Conservation (phyloP, 2,888 invertebrate species). For the Yponomeuta evonymella region DNA sequence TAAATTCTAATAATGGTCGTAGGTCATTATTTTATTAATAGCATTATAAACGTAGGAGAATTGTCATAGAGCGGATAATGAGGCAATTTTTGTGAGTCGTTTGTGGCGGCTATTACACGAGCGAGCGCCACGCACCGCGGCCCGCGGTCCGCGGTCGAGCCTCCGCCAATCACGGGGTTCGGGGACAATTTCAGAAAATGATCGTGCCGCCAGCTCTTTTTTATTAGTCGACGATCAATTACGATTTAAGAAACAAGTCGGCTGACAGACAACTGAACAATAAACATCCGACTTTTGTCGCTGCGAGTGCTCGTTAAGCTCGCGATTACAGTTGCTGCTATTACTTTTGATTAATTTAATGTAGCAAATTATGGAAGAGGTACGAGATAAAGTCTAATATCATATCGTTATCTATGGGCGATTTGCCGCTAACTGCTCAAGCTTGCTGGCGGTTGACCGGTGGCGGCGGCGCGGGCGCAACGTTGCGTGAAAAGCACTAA, state of each 20-base stretch:
- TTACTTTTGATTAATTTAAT: no score
- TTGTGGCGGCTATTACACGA: slow-evolving; percentile 5
- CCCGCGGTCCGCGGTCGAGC: slow-evolving; percentile 13
- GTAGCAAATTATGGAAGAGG: no score
- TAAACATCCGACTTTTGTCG: slow-evolving; percentile 14
- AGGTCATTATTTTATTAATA: slow-evolving; percentile 66
- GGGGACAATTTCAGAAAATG: slow-evolving; percentile 34
- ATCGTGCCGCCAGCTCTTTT: slow-evolving; percentile 31
- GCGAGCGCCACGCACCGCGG: slow-evolving; percentile 20
- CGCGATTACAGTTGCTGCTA: no score
- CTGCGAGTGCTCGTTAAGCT: no score
- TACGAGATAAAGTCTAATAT: no score
- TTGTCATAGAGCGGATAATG: slow-evolving; percentile 56
- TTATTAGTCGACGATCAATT: slow-evolving; percentile 32
- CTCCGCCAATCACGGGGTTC: slow-evolving; percentile 31
- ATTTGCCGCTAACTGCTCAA: no score
- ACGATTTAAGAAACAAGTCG: slow-evolving; percentile 21
- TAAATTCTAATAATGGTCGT: slow-evolving; percentile 43
- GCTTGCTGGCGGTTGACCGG: background rate
- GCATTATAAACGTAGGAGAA: slow-evolving; percentile 66
- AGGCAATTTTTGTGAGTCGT: slow-evolving; percentile 49
- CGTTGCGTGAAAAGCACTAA: slow-evolving; percentile 53
- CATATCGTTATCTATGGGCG: no score
- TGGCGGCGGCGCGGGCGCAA: slow-evolving; percentile 34
- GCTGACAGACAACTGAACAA: slow-evolving; percentile 22